Conservation (phyloP, 2,113 vertebrate species). For the Tauraco erythrolophus region DNA sequence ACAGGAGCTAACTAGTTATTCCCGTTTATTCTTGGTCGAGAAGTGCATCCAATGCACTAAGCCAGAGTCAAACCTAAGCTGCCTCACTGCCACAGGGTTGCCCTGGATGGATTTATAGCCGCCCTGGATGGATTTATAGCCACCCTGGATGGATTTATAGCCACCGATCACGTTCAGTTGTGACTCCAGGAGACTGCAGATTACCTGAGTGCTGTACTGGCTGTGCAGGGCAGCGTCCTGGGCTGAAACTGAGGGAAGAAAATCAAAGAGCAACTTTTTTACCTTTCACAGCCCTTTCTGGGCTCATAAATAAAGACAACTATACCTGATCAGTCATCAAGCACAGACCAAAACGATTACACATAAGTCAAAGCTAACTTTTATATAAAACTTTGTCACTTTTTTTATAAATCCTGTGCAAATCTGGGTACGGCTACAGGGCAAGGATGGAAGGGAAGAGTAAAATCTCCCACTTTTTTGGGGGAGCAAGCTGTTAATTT, state of each 20-base stretch:
- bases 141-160: neutral
- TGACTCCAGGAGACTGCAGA: neutral
- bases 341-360: neutral
- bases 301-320: neutral
- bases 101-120: neutral
- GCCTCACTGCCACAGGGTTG: neutral
- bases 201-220: slow-evolving; percentile 89
- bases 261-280: neutral
- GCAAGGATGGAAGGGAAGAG: neutral
- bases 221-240: slow-evolving; percentile 72
- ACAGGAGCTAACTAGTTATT: neutral
- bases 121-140: too few relatives aligned
- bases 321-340: neutral
- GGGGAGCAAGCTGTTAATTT: neutral
- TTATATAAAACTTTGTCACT: neutral
- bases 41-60: neutral
- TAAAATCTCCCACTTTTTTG: neutral
- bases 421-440: neutral
- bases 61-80: neutral
- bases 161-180: rapidly evolving
- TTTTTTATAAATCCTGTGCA: neutral
- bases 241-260: slow-evolving; percentile 79
- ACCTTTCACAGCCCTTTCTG: neutral
- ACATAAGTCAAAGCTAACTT: neutral
- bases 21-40: neutral